Percentiles rank a stretch among this genome's conserved stretches.
These are phyloP conservation scores for Apodemus speciosus DNA, from an alignment of 2,113 vertebrate species.

Conservation along the genomic window DNA sequence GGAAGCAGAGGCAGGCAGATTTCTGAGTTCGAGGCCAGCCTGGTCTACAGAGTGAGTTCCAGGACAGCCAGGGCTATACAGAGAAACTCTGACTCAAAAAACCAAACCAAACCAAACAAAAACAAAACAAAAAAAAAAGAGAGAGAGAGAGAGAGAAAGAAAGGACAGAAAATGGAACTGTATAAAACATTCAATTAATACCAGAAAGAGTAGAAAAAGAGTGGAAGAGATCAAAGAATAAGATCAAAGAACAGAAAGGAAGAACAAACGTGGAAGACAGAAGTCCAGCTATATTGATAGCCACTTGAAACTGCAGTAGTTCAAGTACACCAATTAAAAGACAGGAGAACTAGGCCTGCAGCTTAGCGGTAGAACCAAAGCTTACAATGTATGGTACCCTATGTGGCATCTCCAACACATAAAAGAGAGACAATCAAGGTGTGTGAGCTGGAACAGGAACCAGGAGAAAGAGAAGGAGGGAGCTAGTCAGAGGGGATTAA, in stretches of 20 bases:
- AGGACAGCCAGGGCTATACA: too few relatives aligned
- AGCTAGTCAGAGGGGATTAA: background rate
- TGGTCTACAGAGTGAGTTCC: too few relatives aligned
- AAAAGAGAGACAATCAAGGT: background rate
- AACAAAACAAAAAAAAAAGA: too few relatives aligned
- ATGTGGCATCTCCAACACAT: background rate
- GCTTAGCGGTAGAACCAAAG: background rate
- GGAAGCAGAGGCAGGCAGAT: too few relatives aligned
- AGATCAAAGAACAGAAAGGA: constrained; percentile 11
- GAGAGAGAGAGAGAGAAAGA: background rate
- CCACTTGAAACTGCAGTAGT: background rate
- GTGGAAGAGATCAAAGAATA: background rate
- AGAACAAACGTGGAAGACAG: constrained; percentile 17
- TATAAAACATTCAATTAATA: constrained; percentile 30
- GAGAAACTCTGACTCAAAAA: too few relatives aligned
- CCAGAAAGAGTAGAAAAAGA: background rate
- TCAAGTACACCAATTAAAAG: background rate
- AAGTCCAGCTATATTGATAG: constrained; percentile 13
- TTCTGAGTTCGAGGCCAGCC: too few relatives aligned
- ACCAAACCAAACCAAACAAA: too few relatives aligned
- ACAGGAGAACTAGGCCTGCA: background rate
- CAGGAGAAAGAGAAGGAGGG: background rate
- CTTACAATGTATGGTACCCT: background rate
- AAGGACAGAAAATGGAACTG: constrained; percentile 11
- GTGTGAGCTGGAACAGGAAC: background rate